A percentile compares a stretch with the other conserved stretches of the same genome.
Conservation (phyloP, 2,797 vertebrate species). For the Miichthys miiuy region DNA sequence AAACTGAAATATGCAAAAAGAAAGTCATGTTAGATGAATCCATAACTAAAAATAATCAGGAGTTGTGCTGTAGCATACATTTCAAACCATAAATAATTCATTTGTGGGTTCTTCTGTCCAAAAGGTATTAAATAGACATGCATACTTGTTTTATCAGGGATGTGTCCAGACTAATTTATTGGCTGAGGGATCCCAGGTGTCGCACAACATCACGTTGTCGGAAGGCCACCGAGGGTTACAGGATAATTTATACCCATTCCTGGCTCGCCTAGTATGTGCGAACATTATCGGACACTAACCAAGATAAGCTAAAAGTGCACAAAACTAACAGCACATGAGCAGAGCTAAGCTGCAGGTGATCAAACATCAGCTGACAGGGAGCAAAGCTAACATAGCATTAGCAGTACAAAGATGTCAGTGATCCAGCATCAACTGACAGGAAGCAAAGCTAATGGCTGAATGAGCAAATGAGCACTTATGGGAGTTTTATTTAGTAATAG, state of each 20-base stretch:
- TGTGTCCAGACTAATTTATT: neutral
- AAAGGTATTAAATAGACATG: neutral
- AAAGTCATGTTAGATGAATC: too few species aligned
- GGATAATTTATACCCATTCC: neutral
- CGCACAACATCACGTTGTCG: neutral
- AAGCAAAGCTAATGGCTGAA: slow-evolving; percentile 24
- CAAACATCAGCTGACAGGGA: slow-evolving; percentile 8
- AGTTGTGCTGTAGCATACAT: neutral
- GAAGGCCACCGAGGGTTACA: too few species aligned
- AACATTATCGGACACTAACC: neutral
- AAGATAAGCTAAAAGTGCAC: neutral
- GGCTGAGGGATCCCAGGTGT: neutral
- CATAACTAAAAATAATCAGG: neutral
- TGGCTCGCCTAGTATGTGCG: neutral
- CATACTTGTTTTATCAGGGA: neutral
- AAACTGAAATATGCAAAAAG: neutral
- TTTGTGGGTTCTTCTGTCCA: neutral
- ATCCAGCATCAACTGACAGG: slow-evolving; percentile 17
- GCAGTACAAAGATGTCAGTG: neutral
- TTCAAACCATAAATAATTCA: neutral
- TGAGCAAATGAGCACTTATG: slow-evolving; percentile 13
- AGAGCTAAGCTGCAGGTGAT: neutral
- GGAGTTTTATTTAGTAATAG: slow-evolving; percentile 4
- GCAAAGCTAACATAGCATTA: neutral
- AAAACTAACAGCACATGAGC: neutral